Conservation (phyloP, 2,888 invertebrate genomes). For the Phragmatobia fuliginosa region DNA sequence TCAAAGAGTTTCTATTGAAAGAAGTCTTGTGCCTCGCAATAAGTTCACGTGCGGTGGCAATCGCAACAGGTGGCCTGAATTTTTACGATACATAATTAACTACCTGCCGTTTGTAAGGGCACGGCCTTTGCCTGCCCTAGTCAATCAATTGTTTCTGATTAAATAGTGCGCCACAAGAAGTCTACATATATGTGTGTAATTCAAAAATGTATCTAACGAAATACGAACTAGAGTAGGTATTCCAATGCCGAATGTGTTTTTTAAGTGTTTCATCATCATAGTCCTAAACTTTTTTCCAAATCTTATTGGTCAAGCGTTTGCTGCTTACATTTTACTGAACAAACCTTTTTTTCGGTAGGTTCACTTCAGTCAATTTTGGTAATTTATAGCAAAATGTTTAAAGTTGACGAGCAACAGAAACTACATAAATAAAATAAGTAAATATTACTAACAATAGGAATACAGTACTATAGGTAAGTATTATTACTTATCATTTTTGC, state of each 20-base stretch:
- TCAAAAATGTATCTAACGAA: not conserved
- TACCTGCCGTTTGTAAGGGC: conserved; percentile 18
- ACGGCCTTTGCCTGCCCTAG: conserved; percentile 18
- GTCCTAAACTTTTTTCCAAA: no score
- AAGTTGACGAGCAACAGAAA: no score
- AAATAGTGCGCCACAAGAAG: not conserved
- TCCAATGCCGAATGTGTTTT: no score
- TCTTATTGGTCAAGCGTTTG: no score
- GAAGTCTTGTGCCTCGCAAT: conserved; percentile 23
- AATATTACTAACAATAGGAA: not conserved
- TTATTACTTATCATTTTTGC: no score
- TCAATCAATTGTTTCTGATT: conserved; percentile 17
- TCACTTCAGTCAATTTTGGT: no score
- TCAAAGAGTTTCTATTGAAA: conserved; percentile 22
- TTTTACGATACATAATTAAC: conserved; percentile 54
- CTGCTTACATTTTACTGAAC: no score
- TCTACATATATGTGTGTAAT: not conserved
- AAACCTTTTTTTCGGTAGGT: no score
- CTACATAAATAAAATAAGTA: no score
- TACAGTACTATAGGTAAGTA: no score
- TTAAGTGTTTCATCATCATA: no score
- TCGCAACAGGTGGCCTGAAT: conserved; percentile 55
- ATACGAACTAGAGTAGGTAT: not conserved
- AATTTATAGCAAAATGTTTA: no score
- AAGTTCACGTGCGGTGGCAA: conserved; percentile 51